Percentiles rank a stretch among this genome's conserved stretches.
phyloP scores from a whole-genome alignment of 2,797 vertebrate species.

The Amblyopsis hoosieri region DNA sequence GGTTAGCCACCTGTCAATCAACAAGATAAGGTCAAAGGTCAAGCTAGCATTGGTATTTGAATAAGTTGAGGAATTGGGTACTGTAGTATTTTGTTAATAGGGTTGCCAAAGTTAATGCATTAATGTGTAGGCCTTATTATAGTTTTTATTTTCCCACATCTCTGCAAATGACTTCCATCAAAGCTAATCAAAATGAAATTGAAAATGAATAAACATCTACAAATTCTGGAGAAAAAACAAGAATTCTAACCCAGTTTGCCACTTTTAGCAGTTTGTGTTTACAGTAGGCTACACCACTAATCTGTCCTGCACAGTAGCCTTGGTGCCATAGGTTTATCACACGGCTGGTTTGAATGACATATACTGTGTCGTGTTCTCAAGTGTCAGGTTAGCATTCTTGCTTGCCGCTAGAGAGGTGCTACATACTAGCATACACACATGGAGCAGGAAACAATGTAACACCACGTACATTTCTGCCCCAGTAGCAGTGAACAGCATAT shows the following conservation, averaged over 20 bases:
- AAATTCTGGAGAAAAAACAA: too few species aligned
- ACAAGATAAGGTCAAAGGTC: slow-evolving; percentile 42
- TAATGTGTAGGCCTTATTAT: too few species aligned
- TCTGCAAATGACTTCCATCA: too few species aligned
- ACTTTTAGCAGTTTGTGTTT: slow-evolving; percentile 27
- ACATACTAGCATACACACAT: not conserved
- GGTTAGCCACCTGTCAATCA: slow-evolving; percentile 67
- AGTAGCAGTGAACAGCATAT: slow-evolving; percentile 2
- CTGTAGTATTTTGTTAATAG: not conserved
- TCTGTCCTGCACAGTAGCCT: slow-evolving; percentile 26
- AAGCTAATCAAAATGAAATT: too few species aligned
- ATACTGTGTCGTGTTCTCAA: slow-evolving; percentile 27
- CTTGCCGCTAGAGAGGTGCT: slow-evolving; percentile 14
- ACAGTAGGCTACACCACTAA: slow-evolving; percentile 14
- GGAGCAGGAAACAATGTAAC: slow-evolving; percentile 1
- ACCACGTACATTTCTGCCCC: slow-evolving; percentile 1
- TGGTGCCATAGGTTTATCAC: slow-evolving; percentile 28
- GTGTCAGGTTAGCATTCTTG: slow-evolving; percentile 46
- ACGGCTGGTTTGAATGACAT: slow-evolving; percentile 25
- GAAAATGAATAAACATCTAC: too few species aligned
- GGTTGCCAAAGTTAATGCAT: too few species aligned
- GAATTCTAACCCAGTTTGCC: too few species aligned
- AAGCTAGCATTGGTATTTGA: slow-evolving; percentile 28
- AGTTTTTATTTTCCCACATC: too few species aligned
- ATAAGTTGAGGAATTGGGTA: slow-evolving; percentile 10